A percentile compares a stretch with the other conserved stretches of the same genome.
phyloP scores from a whole-genome alignment of 2,797 vertebrate species.

The Echiichthys vipera region DNA sequence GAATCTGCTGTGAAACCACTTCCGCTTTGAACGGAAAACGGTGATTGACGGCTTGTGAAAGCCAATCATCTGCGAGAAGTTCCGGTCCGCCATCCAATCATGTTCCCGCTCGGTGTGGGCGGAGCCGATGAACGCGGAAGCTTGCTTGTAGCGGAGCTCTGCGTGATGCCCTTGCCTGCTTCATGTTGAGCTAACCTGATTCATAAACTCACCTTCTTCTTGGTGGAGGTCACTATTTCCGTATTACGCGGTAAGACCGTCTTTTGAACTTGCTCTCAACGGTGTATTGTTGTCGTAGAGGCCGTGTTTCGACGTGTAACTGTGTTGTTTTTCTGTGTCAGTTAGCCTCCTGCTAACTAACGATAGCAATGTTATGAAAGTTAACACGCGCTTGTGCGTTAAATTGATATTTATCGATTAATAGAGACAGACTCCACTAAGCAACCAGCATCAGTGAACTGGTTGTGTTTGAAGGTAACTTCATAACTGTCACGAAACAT shows the following conservation, averaged over 20 bases:
- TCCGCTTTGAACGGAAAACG: conserved; percentile 16
- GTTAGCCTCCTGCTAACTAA: conserved; percentile 17
- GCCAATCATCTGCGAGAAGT: conserved; percentile 45
- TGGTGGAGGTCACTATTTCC: neutral
- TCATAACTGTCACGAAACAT: neutral
- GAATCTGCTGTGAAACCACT: neutral
- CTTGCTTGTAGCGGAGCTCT: neutral
- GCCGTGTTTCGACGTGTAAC: neutral
- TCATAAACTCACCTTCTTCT: neutral
- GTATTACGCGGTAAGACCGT: conserved; percentile 29
- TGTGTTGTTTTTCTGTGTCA: neutral
- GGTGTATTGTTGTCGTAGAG: accelerated
- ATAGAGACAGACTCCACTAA: neutral
- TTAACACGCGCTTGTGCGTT: neutral
- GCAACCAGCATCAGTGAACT: too few species aligned
- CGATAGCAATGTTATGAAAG: neutral
- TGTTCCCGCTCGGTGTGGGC: neutral
- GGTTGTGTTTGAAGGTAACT: neutral
- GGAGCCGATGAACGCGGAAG: conserved; percentile 25
- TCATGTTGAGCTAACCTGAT: conserved; percentile 16
- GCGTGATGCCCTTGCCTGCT: conserved; percentile 69
- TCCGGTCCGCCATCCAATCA: conserved; percentile 53
- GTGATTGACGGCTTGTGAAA: neutral
- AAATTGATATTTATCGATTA: neutral
- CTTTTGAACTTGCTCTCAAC: neutral